Percentiles rank a stretch among this genome's conserved stretches.
Conservation (phyloP, 2,888 invertebrate species). For the Callyntrura guangdongensis region DNA sequence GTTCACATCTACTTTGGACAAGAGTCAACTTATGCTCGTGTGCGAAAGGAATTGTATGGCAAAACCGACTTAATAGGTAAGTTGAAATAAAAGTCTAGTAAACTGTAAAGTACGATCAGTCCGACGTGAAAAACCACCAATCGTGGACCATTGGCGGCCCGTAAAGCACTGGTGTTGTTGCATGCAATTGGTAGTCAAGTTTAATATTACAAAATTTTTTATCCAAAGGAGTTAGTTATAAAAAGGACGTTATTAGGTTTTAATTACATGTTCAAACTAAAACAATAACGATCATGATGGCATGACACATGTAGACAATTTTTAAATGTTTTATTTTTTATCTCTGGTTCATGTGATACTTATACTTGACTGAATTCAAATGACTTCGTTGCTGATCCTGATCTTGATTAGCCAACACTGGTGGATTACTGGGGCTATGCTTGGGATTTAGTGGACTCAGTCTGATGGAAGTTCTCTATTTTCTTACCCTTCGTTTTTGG, state of each 20-base stretch:
- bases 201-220: not conserved
- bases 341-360: too few species aligned
- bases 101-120: too few species aligned
- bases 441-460: constrained; percentile 81
- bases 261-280: not conserved
- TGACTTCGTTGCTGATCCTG: not conserved
- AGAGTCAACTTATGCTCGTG: constrained; percentile 81
- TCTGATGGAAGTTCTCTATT: constrained; percentile 80
- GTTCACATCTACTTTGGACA: constrained; percentile 82
- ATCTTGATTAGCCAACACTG: constrained; percentile 73
- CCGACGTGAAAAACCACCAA: too few species aligned
- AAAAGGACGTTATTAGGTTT: not conserved
- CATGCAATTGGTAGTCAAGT: too few species aligned
- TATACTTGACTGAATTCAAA: not conserved
- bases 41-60: constrained; percentile 82
- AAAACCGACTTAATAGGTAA: constrained; percentile 81
- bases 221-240: constrained; percentile 37
- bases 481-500: constrained; percentile 81
- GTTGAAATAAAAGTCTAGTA: constrained; percentile 76
- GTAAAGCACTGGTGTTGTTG: not conserved
- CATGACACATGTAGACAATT: not conserved
- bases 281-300: not conserved
- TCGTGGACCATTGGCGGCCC: not conserved
- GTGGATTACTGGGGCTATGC: constrained; percentile 79
- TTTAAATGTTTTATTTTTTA: constrained; percentile 11